Percentiles rank a stretch among this genome's conserved stretches.
Evolutionary conservation across 2,888 invertebrate genomes (phyloP).

Genomic region (Hydroisotoma schaefferi): DNA sequence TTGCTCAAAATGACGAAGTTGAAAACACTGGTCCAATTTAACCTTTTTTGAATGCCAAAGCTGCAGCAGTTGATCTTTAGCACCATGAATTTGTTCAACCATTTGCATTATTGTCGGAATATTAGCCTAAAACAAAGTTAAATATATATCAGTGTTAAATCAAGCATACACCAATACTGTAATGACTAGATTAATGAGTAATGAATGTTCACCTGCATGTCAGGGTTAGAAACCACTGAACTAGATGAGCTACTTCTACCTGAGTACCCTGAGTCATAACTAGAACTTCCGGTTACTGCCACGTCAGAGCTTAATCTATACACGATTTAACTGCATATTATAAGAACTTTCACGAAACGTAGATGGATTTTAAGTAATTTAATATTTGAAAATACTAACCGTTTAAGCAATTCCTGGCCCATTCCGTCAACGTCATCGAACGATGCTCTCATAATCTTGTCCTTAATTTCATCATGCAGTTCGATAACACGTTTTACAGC

Average conservation of each 20-base stretch:
- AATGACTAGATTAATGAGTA: too few relatives aligned
- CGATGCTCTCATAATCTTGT: conserved; percentile 87
- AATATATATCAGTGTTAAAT: background rate
- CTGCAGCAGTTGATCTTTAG: conserved; percentile 85
- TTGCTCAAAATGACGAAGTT: conserved; percentile 90
- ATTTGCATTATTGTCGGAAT: conserved; percentile 73
- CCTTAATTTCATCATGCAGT: conserved; percentile 88
- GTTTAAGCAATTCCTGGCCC: conserved; percentile 65
- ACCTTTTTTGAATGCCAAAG: conserved; percentile 93
- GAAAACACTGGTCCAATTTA: conserved; percentile 93
- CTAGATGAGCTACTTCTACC: conserved; percentile 64
- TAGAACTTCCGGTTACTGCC: conserved; percentile 52
- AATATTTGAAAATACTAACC: conserved; percentile 49
- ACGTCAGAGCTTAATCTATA: conserved; percentile 56
- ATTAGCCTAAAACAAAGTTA: conserved; percentile 52
- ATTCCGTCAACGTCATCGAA: conserved; percentile 89
- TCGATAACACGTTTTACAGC: conserved; percentile 89
- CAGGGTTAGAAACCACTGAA: conserved; percentile 61
- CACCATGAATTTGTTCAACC: conserved; percentile 79
- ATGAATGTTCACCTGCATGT: conserved; percentile 56
- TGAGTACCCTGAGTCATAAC: conserved; percentile 69
- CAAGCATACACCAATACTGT: too few relatives aligned
- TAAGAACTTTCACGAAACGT: conserved; percentile 5
- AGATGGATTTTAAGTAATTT: background rate
- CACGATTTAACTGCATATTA: conserved; percentile 19